A percentile compares a stretch with the other conserved stretches of the same genome.
Conservation (phyloP, 2,888 invertebrate genomes). For the Chrysopilus asiliformis region DNA sequence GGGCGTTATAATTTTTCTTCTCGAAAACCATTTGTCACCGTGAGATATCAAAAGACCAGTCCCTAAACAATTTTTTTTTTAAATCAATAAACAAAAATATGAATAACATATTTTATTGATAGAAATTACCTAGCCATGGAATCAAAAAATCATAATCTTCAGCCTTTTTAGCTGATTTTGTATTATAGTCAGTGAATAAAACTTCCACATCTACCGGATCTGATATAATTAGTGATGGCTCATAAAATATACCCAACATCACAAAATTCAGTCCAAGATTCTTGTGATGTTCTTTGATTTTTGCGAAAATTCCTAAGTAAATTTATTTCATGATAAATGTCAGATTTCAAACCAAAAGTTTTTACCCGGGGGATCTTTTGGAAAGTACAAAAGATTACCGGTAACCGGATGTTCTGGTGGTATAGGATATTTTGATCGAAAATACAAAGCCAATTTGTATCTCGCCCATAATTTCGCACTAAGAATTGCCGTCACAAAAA, state of each 20-base stretch:
- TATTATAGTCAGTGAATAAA: conserved; percentile 6
- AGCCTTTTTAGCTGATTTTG: conserved; percentile 23
- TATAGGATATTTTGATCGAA: conserved; percentile 1
- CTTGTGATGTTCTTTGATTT: neutral
- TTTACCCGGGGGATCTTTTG: conserved; percentile 5
- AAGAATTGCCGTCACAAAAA: neutral
- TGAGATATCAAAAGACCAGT: conserved; percentile 13
- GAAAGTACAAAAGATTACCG: conserved; percentile 4
- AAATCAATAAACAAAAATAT: no score
- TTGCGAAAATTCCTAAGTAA: conserved; percentile 5
- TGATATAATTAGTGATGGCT: neutral
- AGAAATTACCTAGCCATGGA: conserved; percentile 26
- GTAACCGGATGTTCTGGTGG: conserved; percentile 3
- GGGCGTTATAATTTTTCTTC: conserved; percentile 55
- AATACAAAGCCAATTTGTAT: conserved; percentile 3
- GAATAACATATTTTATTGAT: neutral
- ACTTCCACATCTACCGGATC: conserved; percentile 4
- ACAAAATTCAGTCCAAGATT: conserved; percentile 5
- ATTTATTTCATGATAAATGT: neutral
- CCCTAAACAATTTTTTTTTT: conserved; percentile 6
- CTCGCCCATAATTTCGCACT: neutral
- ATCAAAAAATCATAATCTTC: conserved; percentile 21
- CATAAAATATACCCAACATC: conserved; percentile 1
- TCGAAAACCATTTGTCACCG: conserved; percentile 42
- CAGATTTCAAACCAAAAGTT: neutral